Base-by-base conservation (phyloP, 2,888 invertebrate species). In the Lepidocyrtoides sp. region DNA sequence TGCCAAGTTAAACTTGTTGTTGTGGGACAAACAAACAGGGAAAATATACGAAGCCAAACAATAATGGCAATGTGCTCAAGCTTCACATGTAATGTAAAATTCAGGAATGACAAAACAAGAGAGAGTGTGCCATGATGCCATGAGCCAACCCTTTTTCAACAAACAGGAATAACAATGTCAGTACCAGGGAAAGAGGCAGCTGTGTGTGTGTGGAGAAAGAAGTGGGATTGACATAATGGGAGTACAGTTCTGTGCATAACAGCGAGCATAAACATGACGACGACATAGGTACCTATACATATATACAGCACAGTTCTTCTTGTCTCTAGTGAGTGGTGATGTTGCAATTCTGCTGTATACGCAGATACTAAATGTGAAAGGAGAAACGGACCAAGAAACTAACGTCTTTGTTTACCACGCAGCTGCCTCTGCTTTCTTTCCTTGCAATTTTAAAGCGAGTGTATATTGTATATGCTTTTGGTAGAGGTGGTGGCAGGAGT, bases 41-140 rank as follows among this genome's bases (percentile, higher is more conserved):
- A 14, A 54, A 17, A 7, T 1, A 17, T 1, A 54, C 20, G 54
- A 54, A n/a, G 17, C 7, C n/a, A 54, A 54, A 54, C 26, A 26
- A n/a, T n/a, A n/a, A n/a, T n/a, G n/a, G n/a, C n/a, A n/a, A n/a
- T n/a, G n/a, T n/a, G n/a, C n/a, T n/a, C n/a, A n/a, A n/a, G n/a
- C n/a, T n/a, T n/a, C n/a, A n/a, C n/a, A n/a, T n/a, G n/a, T 60
- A 20, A 60, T 60, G 60, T 26, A 60, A 60, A 60, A 60, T 60
- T 60, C 60, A 60, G 12, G 17, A 60, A 26, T 10, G n/a, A n/a
- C n/a, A n/a, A n/a, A 26, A 54, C 17, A 60, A 23, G 26, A 10
- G 23, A n/a, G 26, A 60, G 0, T 60, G 60, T 60, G 60, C n/a
- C n/a, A 5, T 7, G 2, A 17, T 1, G n/a, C 3, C 54, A 17